A percentile compares a stretch with the other conserved stretches of the same genome.
phyloP scores from a whole-genome alignment of 2,113 vertebrate genomes.

The Aldabrachelys gigantea region DNA sequence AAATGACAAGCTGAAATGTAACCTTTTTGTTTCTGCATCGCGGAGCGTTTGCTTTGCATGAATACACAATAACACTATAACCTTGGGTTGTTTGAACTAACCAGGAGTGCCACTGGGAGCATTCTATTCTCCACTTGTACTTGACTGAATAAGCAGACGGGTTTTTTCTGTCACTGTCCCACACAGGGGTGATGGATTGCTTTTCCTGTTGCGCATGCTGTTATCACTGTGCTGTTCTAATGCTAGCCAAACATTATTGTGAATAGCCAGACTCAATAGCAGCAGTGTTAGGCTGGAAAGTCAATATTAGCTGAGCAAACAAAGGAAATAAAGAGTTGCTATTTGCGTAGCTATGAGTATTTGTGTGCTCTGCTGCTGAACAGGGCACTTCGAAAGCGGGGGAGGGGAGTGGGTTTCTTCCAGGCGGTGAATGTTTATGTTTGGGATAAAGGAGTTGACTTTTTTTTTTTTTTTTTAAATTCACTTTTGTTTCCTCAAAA shows the following conservation, averaged over 20 bases:
- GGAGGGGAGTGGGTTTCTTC: not conserved
- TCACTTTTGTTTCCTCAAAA: accelerated
- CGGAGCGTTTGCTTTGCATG: slow-evolving; percentile 10
- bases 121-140: slow-evolving; percentile 20
- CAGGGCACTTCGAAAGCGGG: slow-evolving; percentile 56
- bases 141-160: slow-evolving; percentile 35
- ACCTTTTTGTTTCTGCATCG: not conserved
- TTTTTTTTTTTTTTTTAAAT: not conserved
- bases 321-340: slow-evolving; percentile 86
- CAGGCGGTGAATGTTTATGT: not conserved
- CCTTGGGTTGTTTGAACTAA: slow-evolving; percentile 23
- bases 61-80: not conserved
- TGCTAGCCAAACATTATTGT: slow-evolving; percentile 86
- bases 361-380: slow-evolving; percentile 76
- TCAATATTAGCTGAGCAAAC: slow-evolving; percentile 97
- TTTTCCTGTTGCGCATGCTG: slow-evolving; percentile 72
- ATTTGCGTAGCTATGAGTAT: slow-evolving; percentile 87
- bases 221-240: slow-evolving; percentile 86
- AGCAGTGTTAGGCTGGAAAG: slow-evolving; percentile 86
- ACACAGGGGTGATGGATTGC: slow-evolving; percentile 50
- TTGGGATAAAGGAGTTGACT: accelerated
- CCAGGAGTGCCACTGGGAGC: not conserved
- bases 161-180: slow-evolving; percentile 56
- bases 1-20: not conserved
- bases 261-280: slow-evolving; percentile 89